phyloP scores from a whole-genome alignment of 2,113 vertebrate genomes.

The Cyanoramphus novaezelandiae region DNA sequence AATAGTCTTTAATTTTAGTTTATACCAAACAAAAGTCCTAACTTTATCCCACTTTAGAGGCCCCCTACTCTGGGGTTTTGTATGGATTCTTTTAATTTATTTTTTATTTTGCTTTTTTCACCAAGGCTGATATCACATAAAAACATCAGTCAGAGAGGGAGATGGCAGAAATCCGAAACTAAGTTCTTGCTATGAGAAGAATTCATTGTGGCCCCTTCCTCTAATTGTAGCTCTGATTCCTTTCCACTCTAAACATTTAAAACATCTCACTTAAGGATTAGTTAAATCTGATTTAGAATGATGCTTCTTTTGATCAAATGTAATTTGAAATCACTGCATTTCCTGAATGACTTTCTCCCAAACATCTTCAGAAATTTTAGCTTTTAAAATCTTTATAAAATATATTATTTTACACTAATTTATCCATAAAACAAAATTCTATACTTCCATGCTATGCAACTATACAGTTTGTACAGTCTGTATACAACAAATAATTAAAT shows the following conservation, averaged over 20 bases:
- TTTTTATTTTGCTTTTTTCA: background rate
- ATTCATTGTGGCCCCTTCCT: background rate
- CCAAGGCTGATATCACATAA: background rate
- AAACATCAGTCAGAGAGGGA: background rate
- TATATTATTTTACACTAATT: background rate
- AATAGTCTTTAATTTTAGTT: background rate
- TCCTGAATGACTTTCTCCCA: background rate
- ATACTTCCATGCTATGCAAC: background rate
- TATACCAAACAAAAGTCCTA: rapidly evolving
- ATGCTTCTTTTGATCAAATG: background rate
- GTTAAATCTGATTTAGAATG: background rate
- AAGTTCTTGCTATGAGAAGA: background rate
- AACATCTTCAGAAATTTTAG: background rate
- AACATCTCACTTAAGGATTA: background rate
- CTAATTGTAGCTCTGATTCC: background rate
- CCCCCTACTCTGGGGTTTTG: rapidly evolving
- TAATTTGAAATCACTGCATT: background rate
- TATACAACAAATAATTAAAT: background rate
- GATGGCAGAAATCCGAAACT: background rate
- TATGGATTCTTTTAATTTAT: background rate
- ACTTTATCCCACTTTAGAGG: background rate
- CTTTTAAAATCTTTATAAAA: background rate
- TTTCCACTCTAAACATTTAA: background rate
- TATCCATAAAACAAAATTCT: background rate
- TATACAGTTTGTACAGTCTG: background rate